phyloP scores from a whole-genome alignment of 35 echinoderm and acorn worm genomes.

The Anneissia japonica region DNA sequence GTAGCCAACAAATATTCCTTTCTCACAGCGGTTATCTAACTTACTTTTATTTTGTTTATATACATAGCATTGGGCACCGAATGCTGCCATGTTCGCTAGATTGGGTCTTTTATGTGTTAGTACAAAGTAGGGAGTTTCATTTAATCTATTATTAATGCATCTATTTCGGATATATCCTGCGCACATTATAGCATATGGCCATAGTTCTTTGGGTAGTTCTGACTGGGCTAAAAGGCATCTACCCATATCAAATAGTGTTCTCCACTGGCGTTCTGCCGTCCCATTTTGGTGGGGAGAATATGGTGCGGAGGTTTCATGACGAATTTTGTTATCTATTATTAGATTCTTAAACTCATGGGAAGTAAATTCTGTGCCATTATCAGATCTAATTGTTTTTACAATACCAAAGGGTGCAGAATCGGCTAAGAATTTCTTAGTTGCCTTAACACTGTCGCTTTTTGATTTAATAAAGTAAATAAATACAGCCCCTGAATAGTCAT shows the following conservation, averaged over 20 bases:
- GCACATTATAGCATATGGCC: too few species aligned
- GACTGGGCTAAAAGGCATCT: conserved; percentile 24
- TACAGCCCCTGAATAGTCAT: conserved; percentile 40
- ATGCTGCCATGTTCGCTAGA: not conserved
- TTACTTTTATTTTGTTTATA: too few species aligned
- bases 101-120: too few species aligned
- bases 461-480: conserved; percentile 33
- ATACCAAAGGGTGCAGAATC: conserved; percentile 23
- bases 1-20: too few species aligned
- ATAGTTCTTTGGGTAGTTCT: conserved; percentile 12
- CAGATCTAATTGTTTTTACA: not conserved
- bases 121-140: too few species aligned
- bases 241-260: conserved; percentile 40
- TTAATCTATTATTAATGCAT: too few species aligned
- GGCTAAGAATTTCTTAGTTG: conserved; percentile 28
- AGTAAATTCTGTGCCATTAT: not conserved
- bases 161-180: too few species aligned
- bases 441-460: conserved; percentile 28
- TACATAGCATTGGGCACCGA: not conserved
- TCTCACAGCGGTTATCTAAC: too few species aligned
- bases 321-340: too few species aligned
- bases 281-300: conserved; percentile 54
- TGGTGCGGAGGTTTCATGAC: too few species aligned
- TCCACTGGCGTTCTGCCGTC: conserved; percentile 23
- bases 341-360: not conserved